These are phyloP conservation scores for Cotesia vestalis DNA, from an alignment of 1,140 invertebrate species.

Conservation along the genomic window DNA sequence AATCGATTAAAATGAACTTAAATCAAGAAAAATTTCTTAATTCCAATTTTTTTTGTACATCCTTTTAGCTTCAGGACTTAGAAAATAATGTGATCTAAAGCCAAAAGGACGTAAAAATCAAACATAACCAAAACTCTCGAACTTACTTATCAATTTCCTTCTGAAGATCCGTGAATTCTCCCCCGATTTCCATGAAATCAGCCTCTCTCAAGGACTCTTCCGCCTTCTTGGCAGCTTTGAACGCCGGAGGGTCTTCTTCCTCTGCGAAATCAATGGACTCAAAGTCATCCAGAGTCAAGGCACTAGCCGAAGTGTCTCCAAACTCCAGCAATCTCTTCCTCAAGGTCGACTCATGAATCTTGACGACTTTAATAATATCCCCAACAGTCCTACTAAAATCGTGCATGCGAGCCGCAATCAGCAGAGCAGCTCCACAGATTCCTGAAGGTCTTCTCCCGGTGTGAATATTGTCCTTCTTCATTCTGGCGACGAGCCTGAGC, in stretches of 20 bases:
- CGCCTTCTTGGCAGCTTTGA: constrained; percentile 87
- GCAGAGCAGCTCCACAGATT: constrained; percentile 94
- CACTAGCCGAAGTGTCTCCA: constrained; percentile 86
- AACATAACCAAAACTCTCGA: no score
- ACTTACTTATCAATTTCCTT: constrained; percentile 80
- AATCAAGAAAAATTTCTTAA: no score
- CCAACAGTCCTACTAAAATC: constrained; percentile 87
- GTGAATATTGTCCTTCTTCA: constrained; percentile 98
- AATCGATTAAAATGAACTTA: no score
- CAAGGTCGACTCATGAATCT: constrained; percentile 95
- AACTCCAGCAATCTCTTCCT: constrained; percentile 94
- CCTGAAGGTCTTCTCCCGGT: constrained; percentile 95
- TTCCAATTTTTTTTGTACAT: no score
- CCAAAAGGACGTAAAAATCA: no score
- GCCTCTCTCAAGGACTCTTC: constrained; percentile 77
- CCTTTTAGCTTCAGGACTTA: no score
- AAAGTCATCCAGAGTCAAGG: constrained; percentile 94
- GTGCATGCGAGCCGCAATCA: constrained; percentile 93
- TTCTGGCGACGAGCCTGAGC: constrained; percentile 89
- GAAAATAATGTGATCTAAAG: no score
- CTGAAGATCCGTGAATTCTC: constrained; percentile 76
- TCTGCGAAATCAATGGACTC: constrained; percentile 96
- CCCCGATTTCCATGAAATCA: constrained; percentile 64
- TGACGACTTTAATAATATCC: constrained; percentile 94
- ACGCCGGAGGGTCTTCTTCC: constrained; percentile 95